Conservation (phyloP, 2,888 invertebrate genomes). For the Colostygia pectinataria region DNA sequence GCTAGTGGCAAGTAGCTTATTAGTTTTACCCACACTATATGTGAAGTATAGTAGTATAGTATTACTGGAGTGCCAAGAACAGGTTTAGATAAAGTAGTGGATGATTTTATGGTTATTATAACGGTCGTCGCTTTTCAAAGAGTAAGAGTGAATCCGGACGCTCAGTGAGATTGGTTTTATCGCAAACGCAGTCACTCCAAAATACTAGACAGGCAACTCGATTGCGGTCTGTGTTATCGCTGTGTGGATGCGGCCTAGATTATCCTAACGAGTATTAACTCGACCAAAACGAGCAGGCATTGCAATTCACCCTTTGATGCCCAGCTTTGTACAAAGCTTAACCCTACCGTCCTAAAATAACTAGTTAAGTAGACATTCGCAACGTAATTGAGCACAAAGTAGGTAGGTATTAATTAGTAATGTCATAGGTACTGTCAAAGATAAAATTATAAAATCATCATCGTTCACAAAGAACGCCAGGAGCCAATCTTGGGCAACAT, state of each 20-base stretch:
- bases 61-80: too few species aligned
- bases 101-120: too few species aligned
- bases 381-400: neutral
- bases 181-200: constrained; percentile 16
- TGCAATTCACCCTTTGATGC: constrained; percentile 26
- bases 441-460: too few species aligned
- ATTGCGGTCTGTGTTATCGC: constrained; percentile 20
- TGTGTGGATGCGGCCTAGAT: constrained; percentile 12
- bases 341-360: constrained; percentile 22
- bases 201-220: constrained; percentile 12
- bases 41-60: too few species aligned
- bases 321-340: constrained; percentile 12
- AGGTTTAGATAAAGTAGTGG: too few species aligned
- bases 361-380: neutral
- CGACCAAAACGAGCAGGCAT: constrained; percentile 9
- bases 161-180: constrained; percentile 17
- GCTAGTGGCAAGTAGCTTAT: too few species aligned
- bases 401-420: neutral
- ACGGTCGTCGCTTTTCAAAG: neutral
- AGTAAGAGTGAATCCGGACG: constrained; percentile 1
- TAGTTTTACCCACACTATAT: too few species aligned
- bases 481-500: too few species aligned
- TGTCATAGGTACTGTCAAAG: too few species aligned
- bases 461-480: too few species aligned
- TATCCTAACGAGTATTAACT: constrained; percentile 19